Evolutionary conservation across 2,113 vertebrate genomes (phyloP).

Genomic region (Neolamprologus sp.): DNA sequence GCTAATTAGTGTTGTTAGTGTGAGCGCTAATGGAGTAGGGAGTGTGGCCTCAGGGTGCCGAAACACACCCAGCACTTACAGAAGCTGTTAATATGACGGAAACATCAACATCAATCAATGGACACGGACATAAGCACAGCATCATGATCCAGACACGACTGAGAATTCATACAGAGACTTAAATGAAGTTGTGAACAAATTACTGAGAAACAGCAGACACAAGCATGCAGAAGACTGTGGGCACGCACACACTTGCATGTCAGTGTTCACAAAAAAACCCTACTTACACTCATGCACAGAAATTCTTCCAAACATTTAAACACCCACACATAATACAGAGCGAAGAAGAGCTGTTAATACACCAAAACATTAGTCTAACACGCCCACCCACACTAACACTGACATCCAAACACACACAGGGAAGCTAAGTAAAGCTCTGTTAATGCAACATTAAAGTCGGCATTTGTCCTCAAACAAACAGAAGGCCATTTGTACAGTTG

Average conservation of each 20-base stretch:
- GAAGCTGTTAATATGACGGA: conserved; percentile 3
- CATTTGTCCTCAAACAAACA: neutral
- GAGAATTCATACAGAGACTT: neutral
- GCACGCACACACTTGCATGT: neutral
- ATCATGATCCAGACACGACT: neutral
- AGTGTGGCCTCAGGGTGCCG: conserved; percentile 27
- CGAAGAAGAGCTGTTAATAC: neutral
- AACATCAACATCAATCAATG: neutral
- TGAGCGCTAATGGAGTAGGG: conserved; percentile 48
- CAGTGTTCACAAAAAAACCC: neutral
- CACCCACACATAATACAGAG: neutral
- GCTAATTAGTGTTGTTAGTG: conserved; percentile 52
- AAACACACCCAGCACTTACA: conserved; percentile 35
- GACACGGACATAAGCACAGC: neutral
- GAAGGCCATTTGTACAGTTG: neutral
- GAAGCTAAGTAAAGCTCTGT: neutral
- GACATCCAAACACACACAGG: neutral
- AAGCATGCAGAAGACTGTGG: neutral
- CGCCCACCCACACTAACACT: neutral
- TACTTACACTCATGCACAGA: neutral
- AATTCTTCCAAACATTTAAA: neutral
- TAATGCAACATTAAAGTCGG: neutral
- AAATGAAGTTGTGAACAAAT: neutral
- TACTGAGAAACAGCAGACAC: neutral
- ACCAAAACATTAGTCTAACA: neutral